Base-by-base conservation (phyloP, 2,113 vertebrate genomes). In the Synodontis membranacea region DNA sequence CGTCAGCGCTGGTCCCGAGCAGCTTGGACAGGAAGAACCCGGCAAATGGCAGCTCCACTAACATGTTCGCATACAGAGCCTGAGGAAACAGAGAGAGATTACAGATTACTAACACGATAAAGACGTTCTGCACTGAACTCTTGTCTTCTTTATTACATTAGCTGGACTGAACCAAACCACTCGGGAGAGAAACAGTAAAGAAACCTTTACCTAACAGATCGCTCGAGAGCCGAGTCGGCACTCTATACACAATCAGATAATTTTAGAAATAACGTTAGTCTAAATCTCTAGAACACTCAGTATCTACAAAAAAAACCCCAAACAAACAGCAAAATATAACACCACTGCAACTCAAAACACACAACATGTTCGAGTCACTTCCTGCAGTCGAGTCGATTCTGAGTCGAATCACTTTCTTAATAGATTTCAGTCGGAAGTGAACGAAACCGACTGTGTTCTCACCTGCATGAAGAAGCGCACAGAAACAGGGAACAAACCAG, bases 1-100 rank as follows among this genome's bases (percentile, higher is more conserved):
- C 98, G 4, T 99, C 98, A 0, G 98, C 98, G 0, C 96, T 99
- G 79, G 98, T 99, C 31, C 98, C 98, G 88, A 99, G 89, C 82
- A 99, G 93, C 90, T 99, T 99, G 81, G 98, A 99, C n/a, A 99
- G 94, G 92, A 99, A 99, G 93, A 99, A 99, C 88, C 97, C 97
- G 21, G 98, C 98, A 46, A 99, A 99, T 0, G 98, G 98, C 90
- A 99, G 92, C 88, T 99, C 98, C 89, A 99, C 98, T 89, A 99
- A 91, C 98, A 99, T 99, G 90, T 99, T 99, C 91, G 99, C 98
- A 85, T 99, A 99, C 68, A 99, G 95, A 42, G 98, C 98, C 98
- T 99, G 88, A 0, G 83, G 44, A 48, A 50, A 82, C 88, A 92
- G 0, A 15, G 89, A 86, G 87, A 75, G 14, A 68, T 21, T 3